These are phyloP conservation scores for Odocoileus hemionus DNA, from an alignment of 2,113 vertebrate species.

Conservation along the genomic window DNA sequence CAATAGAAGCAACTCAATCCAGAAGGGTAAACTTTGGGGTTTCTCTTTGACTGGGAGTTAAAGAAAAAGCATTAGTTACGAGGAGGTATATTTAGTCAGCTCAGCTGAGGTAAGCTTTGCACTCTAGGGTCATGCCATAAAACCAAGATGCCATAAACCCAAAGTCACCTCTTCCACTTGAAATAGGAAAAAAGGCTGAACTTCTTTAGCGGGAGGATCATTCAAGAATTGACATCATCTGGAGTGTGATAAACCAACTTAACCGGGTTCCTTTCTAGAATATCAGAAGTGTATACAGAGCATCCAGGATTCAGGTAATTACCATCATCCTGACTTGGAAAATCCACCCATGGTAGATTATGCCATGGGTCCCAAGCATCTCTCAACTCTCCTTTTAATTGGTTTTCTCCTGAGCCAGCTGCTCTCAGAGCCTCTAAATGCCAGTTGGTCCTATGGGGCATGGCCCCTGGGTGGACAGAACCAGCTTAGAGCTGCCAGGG, in stretches of 20 bases:
- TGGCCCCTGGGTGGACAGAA: not conserved
- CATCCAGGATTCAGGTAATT: not conserved
- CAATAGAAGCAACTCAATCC: not conserved
- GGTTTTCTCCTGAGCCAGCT: slow-evolving; percentile 17
- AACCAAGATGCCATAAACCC: not conserved
- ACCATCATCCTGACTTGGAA: not conserved
- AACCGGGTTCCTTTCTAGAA: not conserved
- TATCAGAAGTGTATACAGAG: not conserved
- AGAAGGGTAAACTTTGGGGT: not conserved
- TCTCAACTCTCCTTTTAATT: slow-evolving; percentile 16
- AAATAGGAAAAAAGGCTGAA: not conserved
- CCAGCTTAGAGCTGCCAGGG: not conserved
- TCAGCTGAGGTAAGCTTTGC: not conserved
- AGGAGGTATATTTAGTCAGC: not conserved
- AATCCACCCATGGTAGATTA: not conserved
- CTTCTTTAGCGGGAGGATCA: not conserved
- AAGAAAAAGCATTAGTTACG: not conserved
- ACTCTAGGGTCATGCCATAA: not conserved
- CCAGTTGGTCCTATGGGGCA: not conserved
- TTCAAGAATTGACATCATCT: not conserved
- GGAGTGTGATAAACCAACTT: not conserved
- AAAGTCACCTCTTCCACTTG: not conserved
- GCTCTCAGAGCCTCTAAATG: not conserved
- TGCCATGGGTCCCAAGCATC: not conserved
- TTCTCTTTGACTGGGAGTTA: not conserved